These are phyloP conservation scores for Ophion obscuratus DNA, from an alignment of 2,888 invertebrate genomes.

Conservation along the genomic window DNA sequence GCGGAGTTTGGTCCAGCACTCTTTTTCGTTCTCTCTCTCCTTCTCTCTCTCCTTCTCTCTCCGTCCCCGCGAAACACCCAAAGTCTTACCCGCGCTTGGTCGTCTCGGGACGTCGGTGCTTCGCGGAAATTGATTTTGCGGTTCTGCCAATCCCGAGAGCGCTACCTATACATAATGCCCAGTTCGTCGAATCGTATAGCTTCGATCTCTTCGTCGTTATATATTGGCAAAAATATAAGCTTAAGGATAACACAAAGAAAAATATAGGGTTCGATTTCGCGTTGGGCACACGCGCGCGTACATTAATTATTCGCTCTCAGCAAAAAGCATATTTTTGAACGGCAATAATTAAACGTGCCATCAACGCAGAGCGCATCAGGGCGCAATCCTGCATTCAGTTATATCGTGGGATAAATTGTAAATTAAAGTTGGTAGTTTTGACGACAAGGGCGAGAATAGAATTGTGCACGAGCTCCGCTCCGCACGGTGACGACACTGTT, in stretches of 20 bases:
- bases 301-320: background rate
- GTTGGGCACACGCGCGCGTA: background rate
- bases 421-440: background rate
- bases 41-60: background rate
- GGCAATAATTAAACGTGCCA: background rate
- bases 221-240: slow-evolving; percentile 34
- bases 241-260: slow-evolving; percentile 22
- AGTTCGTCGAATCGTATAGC: slow-evolving; percentile 63
- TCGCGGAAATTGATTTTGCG: slow-evolving; percentile 73
- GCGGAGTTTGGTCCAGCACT: slow-evolving; percentile 3
- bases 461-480: background rate
- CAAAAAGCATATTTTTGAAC: background rate
- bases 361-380: background rate
- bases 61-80: slow-evolving; percentile 17
- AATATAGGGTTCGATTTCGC: background rate
- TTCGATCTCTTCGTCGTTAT: slow-evolving; percentile 44
- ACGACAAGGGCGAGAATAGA: background rate
- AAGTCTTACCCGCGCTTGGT: slow-evolving; percentile 51
- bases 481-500: background rate
- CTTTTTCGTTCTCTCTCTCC: slow-evolving; percentile 22
- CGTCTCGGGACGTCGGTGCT: slow-evolving; percentile 55
- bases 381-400: background rate
- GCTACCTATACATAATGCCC: slow-evolving; percentile 47
- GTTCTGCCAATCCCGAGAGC: slow-evolving; percentile 59
- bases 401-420: background rate